Evolutionary conservation across 1,140 invertebrate genomes (phyloP).

Genomic region (Achroia grisella): DNA sequence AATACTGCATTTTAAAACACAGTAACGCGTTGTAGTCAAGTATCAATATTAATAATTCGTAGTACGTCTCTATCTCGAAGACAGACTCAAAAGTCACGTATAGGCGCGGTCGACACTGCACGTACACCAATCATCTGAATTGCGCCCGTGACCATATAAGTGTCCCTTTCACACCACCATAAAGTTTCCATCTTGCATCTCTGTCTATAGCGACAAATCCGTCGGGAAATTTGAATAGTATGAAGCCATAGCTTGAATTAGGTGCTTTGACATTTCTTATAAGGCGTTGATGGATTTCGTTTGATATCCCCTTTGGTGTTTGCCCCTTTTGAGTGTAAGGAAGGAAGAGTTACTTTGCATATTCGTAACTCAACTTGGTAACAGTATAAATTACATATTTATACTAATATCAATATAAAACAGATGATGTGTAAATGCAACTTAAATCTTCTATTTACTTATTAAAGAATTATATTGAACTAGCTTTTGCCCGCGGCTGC

Average conservation of each 20-base stretch:
- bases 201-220: conserved; percentile 35
- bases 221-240: conserved; percentile 67
- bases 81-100: conserved; percentile 56
- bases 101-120: conserved; percentile 58
- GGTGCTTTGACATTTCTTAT: conserved; percentile 65
- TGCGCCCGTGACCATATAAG: conserved; percentile 53
- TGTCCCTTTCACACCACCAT: conserved; percentile 27
- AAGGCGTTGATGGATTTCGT: conserved; percentile 59
- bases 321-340: conserved; percentile 2
- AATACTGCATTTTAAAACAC: no score
- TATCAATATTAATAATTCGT: conserved; percentile 34
- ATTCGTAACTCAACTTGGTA: no score
- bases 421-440: no score
- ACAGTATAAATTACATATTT: no score
- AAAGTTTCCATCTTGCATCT: conserved; percentile 16
- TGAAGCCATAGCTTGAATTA: conserved; percentile 51
- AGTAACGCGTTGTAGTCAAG: no score
- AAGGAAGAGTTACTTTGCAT: conserved; percentile 1
- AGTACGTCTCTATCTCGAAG: conserved; percentile 21
- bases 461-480: no score
- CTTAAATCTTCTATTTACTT: no score
- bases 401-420: no score
- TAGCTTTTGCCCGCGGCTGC: no score
- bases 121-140: conserved; percentile 69
- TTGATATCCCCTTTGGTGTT: conserved; percentile 33